These are phyloP conservation scores for Isaurus tuberculatus DNA, from an alignment of 92 coral and sea anemone genomes.

Conservation along the genomic window DNA sequence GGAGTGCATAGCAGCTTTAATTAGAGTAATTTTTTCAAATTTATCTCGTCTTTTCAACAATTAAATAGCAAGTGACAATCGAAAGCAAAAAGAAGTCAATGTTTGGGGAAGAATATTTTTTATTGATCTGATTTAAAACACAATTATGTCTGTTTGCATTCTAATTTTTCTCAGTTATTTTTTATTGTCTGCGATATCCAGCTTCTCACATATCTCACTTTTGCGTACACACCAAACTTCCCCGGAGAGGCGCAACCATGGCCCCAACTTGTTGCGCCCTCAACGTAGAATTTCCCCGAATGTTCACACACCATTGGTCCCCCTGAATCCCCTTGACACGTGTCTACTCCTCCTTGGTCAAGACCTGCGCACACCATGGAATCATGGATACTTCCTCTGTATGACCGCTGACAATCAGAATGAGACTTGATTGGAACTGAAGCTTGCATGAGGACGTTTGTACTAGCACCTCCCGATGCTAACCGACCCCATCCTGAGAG, in stretches of 20 bases:
- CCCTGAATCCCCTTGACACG: constrained; percentile 84
- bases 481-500: constrained; percentile 82
- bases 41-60: too few species aligned
- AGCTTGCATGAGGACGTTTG: constrained; percentile 66
- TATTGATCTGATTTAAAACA: too few species aligned
- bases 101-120: too few species aligned
- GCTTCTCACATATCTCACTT: constrained; percentile 30
- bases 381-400: constrained; percentile 60
- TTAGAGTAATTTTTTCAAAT: too few species aligned
- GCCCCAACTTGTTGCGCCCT: constrained; percentile 78
- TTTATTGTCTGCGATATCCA: too few species aligned
- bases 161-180: too few species aligned
- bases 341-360: constrained; percentile 76
- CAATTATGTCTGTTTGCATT: too few species aligned
- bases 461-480: constrained; percentile 67
- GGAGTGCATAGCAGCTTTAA: too few species aligned
- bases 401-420: constrained; percentile 62
- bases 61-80: too few species aligned
- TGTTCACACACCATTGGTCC: constrained; percentile 83
- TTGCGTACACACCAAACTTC: constrained; percentile 76
- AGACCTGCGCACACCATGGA: constrained; percentile 88
- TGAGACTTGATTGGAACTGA: constrained; percentile 69
- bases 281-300: constrained; percentile 66
- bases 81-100: too few species aligned
- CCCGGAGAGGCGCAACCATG: constrained; percentile 71